Conservation (phyloP, 2,113 vertebrate species). For the Prietella phreatophila region DNA sequence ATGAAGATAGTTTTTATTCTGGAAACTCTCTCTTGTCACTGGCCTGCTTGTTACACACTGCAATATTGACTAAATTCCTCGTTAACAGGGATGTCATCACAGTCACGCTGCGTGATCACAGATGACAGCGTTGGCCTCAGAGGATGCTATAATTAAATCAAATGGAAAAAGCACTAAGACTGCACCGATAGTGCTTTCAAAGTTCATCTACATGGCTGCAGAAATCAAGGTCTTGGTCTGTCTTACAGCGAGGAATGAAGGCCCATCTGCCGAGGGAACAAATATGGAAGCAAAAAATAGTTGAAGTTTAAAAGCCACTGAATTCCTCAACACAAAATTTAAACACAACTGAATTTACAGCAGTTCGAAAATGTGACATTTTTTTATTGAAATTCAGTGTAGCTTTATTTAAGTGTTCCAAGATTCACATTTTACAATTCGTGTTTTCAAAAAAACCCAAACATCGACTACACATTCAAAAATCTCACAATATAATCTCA, state of each 20-base stretch:
- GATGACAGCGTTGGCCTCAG: conserved; percentile 46
- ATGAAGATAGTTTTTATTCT: conserved; percentile 39
- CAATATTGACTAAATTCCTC: conserved; percentile 36
- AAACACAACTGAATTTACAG: background rate
- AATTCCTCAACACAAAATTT: background rate
- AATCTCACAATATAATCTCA: background rate
- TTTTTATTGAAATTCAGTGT: background rate
- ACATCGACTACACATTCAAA: background rate
- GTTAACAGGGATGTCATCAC: conserved; percentile 48
- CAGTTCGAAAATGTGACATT: background rate
- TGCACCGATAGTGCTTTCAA: background rate
- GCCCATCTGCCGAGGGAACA: background rate
- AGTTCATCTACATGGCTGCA: background rate
- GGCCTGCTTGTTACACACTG: conserved; percentile 21
- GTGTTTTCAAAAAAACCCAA: background rate
- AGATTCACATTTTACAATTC: background rate
- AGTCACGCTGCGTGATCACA: conserved; percentile 26
- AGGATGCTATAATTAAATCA: conserved; percentile 50
- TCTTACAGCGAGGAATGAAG: background rate
- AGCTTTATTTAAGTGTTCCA: background rate
- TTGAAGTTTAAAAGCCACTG: background rate
- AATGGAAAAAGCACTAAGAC: conserved; percentile 26
- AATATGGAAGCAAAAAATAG: background rate
- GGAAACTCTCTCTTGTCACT: conserved; percentile 35
- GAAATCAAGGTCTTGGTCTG: background rate